Evolutionary conservation across 2,888 invertebrate species (phyloP).

Genomic region (Chalcis sispes): DNA sequence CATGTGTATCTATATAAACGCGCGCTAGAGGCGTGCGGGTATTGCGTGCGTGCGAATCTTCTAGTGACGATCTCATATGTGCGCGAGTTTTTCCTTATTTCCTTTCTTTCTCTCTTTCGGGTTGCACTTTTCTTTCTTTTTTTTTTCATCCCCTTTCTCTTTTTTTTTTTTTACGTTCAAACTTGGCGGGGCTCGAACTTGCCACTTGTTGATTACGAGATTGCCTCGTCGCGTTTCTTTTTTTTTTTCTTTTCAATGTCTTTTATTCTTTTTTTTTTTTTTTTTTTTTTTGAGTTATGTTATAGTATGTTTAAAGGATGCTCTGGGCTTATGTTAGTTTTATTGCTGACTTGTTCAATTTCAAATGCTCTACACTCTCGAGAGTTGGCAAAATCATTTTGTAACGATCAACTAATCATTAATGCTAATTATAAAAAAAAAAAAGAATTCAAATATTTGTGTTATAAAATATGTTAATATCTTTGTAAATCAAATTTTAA

Average conservation of each 20-base stretch:
- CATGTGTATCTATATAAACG: conserved; percentile 2
- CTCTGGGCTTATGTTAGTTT: not conserved
- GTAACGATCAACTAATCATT: too few relatives aligned
- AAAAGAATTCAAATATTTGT: too few relatives aligned
- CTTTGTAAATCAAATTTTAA: too few relatives aligned
- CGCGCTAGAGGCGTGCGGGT: conserved; percentile 15
- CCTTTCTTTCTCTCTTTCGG: not conserved
- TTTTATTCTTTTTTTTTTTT: conserved; percentile 7
- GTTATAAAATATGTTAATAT: too few relatives aligned
- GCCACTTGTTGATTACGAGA: conserved; percentile 44
- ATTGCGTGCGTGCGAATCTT: conserved; percentile 52
- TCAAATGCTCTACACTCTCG: too few relatives aligned
- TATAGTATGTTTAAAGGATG: not conserved
- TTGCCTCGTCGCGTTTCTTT: not conserved
- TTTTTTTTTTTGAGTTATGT: not conserved
- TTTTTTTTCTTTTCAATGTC: not conserved
- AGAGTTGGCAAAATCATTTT: too few relatives aligned
- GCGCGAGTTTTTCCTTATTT: conserved; percentile 12
- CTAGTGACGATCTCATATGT: not conserved
- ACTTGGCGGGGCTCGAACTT: conserved; percentile 21
- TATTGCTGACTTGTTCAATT: too few relatives aligned
- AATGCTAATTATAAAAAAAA: too few relatives aligned
- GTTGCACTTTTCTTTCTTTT: not conserved
- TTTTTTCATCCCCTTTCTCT: not conserved
- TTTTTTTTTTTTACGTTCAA: not conserved